These are phyloP conservation scores for Heterodera filipjevi DNA, from an alignment of 2,888 invertebrate genomes.

Conservation along the genomic window DNA sequence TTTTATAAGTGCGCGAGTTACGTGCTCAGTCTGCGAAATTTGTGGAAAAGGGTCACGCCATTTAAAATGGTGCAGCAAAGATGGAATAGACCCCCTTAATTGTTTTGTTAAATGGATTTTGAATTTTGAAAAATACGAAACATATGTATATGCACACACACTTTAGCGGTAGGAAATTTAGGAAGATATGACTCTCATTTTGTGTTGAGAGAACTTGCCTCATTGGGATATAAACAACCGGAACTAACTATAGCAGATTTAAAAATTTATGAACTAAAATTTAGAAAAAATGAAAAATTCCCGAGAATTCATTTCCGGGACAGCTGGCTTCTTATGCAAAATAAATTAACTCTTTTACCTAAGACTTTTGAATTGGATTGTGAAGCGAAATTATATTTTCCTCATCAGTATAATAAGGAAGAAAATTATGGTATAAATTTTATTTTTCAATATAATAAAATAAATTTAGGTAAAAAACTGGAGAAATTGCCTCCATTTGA, in stretches of 20 bases:
- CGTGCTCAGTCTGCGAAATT: not conserved
- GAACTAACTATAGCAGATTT: not conserved
- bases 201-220: not conserved
- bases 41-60: not conserved
- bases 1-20: not conserved
- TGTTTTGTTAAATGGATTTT: not conserved
- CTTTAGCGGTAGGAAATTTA: not conserved
- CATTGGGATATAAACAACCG: not conserved
- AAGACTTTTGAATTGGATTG: not conserved
- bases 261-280: not conserved
- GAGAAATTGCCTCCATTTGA: too few relatives aligned
- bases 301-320: not conserved
- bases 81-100: not conserved
- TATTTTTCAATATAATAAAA: not conserved
- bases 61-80: not conserved
- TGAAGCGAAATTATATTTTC: not conserved
- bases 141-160: not conserved
- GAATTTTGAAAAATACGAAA: not conserved
- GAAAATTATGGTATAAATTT: constrained; percentile 1
- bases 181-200: not conserved
- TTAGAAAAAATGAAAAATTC: not conserved
- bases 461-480: not conserved
- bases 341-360: not conserved
- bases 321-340: not conserved
- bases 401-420: not conserved